A percentile compares a stretch with the other conserved stretches of the same genome.
phyloP scores from a whole-genome alignment of 2,797 vertebrate species.

The Pteropus rufus region DNA sequence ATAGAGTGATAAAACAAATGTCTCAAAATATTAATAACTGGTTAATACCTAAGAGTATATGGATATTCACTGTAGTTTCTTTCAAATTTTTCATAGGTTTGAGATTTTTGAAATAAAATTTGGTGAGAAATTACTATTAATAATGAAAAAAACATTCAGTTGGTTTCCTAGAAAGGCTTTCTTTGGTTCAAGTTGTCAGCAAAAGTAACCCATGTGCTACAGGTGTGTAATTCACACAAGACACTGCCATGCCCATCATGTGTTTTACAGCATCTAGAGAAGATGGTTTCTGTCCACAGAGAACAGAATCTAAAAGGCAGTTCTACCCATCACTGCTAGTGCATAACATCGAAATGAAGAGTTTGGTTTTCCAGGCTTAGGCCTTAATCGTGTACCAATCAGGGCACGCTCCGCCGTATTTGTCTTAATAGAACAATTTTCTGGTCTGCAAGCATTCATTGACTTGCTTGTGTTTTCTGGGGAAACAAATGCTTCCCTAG shows the following conservation, averaged over 20 bases:
- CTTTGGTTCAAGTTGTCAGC: neutral
- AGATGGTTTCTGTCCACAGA: neutral
- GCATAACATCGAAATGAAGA: neutral
- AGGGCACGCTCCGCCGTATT: neutral
- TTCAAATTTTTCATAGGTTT: neutral
- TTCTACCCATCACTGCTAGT: slow-evolving; percentile 50
- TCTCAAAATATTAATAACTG: neutral
- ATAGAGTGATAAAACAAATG: neutral
- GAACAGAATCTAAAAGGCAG: slow-evolving; percentile 37
- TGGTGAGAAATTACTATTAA: neutral
- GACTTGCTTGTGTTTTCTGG: slow-evolving; percentile 54
- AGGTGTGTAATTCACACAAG: neutral
- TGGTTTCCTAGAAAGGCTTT: neutral
- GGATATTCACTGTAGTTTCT: neutral
- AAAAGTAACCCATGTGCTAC: neutral
- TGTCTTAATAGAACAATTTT: slow-evolving; percentile 68
- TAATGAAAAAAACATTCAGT: neutral
- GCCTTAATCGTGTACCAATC: slow-evolving; percentile 44
- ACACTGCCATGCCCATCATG: neutral
- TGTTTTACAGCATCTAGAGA: neutral
- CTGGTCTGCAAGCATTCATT: slow-evolving; percentile 64
- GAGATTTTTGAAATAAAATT: neutral
- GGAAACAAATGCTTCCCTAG: slow-evolving; percentile 52
- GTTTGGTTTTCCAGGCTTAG: slow-evolving; percentile 51
- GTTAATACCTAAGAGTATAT: neutral